phyloP scores from a whole-genome alignment of 2,113 vertebrate species.

The Nanger granti region DNA sequence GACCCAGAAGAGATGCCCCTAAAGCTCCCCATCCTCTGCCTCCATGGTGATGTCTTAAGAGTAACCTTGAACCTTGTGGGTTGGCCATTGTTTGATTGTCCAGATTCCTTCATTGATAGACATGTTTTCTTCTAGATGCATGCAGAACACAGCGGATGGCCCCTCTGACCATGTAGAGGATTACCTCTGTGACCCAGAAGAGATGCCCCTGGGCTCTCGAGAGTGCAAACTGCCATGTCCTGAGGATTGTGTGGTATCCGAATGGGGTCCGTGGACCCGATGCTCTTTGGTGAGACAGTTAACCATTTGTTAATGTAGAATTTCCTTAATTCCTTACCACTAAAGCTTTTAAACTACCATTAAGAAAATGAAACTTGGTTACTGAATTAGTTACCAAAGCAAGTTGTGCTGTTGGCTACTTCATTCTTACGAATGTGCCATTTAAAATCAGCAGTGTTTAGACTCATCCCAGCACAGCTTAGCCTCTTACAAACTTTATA shows the following conservation, averaged over 20 bases:
- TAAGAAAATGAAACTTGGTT: neutral
- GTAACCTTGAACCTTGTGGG: neutral
- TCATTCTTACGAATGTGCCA: neutral
- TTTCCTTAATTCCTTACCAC: neutral
- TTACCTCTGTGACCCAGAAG: constrained; percentile 96
- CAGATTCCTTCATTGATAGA: neutral
- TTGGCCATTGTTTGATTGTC: neutral
- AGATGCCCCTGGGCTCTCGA: constrained; percentile 94
- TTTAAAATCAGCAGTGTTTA: neutral
- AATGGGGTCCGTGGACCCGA: constrained; percentile 92
- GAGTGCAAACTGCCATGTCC: constrained; percentile 93
- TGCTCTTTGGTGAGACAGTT: constrained; percentile 89
- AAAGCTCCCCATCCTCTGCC: neutral
- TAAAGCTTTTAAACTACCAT: neutral
- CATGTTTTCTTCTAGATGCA: constrained; percentile 83
- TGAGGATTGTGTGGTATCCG: constrained; percentile 93
- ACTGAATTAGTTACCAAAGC: neutral
- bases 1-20: constrained; percentile 98
- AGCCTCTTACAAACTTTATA: neutral
- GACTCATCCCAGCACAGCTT: neutral
- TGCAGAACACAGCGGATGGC: constrained; percentile 96
- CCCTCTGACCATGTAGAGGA: constrained; percentile 94
- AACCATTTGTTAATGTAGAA: neutral
- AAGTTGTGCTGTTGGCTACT: neutral
- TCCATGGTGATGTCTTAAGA: neutral